Evolutionary conservation across 64 coral and sea anemone species (phyloP).

Genomic region (Montipora cactus): DNA sequence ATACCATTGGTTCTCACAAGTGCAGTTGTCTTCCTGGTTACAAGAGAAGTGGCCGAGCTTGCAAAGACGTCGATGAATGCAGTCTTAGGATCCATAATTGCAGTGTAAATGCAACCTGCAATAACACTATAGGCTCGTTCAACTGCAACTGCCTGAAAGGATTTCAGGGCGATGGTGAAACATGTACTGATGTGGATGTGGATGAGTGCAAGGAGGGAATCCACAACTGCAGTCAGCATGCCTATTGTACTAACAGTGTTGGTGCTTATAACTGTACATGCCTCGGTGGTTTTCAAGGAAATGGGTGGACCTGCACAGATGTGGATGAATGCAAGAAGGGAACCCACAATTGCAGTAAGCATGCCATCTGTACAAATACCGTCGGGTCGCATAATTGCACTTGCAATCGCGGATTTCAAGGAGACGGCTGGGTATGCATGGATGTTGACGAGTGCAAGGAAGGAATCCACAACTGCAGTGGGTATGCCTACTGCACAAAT

Average conservation of each 20-base stretch:
- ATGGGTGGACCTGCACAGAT: constrained; percentile 35
- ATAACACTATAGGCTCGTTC: not conserved
- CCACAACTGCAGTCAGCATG: constrained; percentile 17
- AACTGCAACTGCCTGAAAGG: not conserved
- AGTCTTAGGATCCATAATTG: not conserved
- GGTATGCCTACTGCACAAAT: not conserved
- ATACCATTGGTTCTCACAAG: not conserved
- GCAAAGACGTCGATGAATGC: not conserved
- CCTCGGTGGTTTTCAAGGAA: constrained; percentile 13
- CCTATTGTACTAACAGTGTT: constrained; percentile 21
- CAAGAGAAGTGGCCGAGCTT: not conserved
- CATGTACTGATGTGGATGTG: constrained; percentile 10
- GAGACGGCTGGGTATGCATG: constrained; percentile 21
- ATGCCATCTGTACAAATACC: constrained; percentile 34
- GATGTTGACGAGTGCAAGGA: not conserved
- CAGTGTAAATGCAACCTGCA: not conserved
- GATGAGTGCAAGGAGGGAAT: constrained; percentile 36
- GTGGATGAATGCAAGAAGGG: constrained; percentile 15
- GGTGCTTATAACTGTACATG: constrained; percentile 51
- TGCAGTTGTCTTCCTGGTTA: not conserved
- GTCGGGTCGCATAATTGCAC: constrained; percentile 32
- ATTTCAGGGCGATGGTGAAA: constrained; percentile 20
- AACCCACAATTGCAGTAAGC: not conserved
- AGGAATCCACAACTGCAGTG: not conserved
- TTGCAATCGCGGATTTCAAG: constrained; percentile 17